Evolutionary conservation across 2,888 invertebrate genomes (phyloP).

Genomic region (Cataglyphis livida): DNA sequence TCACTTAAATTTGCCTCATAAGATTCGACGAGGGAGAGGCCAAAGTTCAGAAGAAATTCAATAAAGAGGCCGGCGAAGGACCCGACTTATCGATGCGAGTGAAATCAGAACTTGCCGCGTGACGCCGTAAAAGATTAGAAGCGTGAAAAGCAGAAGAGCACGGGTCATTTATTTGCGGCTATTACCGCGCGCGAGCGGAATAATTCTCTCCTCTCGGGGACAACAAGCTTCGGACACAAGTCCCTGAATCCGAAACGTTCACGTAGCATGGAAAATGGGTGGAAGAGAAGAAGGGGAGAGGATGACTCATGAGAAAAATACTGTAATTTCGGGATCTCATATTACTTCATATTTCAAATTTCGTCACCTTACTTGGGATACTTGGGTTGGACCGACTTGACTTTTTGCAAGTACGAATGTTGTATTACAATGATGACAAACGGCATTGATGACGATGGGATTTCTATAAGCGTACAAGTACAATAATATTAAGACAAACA

Average conservation of each 20-base stretch:
- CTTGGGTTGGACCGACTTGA: neutral
- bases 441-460: neutral
- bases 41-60: constrained; percentile 23
- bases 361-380: neutral
- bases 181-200: constrained; percentile 13
- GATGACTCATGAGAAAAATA: neutral
- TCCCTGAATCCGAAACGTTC: neutral
- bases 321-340: neutral
- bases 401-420: neutral
- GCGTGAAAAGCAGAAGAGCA: neutral
- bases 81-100: neutral
- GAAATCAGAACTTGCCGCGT: neutral
- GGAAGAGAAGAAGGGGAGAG: neutral
- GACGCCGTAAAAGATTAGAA: constrained; percentile 23
- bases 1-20: neutral
- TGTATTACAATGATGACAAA: neutral
- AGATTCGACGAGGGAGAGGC: neutral
- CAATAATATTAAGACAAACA: constrained; percentile 9
- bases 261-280: neutral
- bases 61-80: neutral
- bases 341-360: constrained; percentile 28
- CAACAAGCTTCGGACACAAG: neutral
- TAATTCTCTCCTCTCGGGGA: constrained; percentile 25
- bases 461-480: neutral
- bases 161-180: constrained; percentile 8